A percentile compares a stretch with the other conserved stretches of the same genome.
Conservation (phyloP, 2,113 vertebrate species). For the Enhydra lutris region DNA sequence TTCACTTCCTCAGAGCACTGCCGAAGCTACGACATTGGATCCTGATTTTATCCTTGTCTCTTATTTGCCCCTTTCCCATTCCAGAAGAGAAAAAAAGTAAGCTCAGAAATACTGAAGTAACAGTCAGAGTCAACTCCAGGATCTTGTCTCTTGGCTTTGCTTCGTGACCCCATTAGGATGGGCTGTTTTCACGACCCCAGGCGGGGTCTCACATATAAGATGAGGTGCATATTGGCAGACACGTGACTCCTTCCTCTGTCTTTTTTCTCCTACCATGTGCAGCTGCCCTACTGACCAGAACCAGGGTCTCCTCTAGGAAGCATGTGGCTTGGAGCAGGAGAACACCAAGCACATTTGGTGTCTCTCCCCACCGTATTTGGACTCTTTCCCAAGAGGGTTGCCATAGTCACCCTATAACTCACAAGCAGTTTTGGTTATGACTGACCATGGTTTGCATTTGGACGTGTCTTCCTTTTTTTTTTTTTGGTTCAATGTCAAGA, state of each 20-base stretch:
- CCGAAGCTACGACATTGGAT: background rate
- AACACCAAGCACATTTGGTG: background rate
- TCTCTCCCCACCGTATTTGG: background rate
- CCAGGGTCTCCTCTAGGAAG: background rate
- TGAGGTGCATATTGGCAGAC: background rate
- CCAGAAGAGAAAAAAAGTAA: background rate
- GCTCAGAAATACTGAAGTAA: background rate
- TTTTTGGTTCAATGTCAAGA: background rate
- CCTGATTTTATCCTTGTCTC: background rate
- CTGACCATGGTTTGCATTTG: background rate
- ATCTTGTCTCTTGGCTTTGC: background rate
- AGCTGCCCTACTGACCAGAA: background rate
- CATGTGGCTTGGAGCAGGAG: background rate
- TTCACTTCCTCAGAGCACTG: slow-evolving; percentile 32
- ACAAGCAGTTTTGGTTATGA: too few species aligned
- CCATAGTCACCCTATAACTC: background rate
- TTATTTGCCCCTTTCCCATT: slow-evolving; percentile 2
- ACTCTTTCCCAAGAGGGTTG: background rate
- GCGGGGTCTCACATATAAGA: background rate
- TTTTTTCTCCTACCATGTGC: background rate
- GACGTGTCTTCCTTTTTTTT: background rate
- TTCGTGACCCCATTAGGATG: background rate
- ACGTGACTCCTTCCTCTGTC: background rate
- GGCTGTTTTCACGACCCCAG: background rate
- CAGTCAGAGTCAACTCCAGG: background rate